These are phyloP conservation scores for Meteorus sp. DNA, from an alignment of 1,140 invertebrate genomes.

Conservation along the genomic window DNA sequence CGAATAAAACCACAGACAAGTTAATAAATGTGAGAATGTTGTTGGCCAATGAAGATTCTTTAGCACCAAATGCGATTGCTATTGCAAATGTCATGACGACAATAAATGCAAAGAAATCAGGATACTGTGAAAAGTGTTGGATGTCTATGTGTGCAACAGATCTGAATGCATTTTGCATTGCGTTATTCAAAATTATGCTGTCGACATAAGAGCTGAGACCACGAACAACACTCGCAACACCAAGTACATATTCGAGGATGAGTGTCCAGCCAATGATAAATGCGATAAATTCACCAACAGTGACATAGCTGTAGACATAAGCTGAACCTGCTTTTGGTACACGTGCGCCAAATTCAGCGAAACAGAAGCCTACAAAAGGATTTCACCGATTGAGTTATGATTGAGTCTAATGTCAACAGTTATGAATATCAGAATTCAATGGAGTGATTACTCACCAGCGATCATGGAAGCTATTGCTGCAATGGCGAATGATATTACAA, in stretches of 20 bases:
- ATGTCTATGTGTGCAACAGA: conserved; percentile 63
- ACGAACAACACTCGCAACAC: conserved; percentile 74
- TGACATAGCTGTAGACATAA: conserved; percentile 89
- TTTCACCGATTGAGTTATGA: no score
- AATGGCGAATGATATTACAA: conserved; percentile 80
- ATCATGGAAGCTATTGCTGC: conserved; percentile 84
- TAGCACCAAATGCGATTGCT: conserved; percentile 70
- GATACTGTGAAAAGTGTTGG: conserved; percentile 65
- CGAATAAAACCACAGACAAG: conserved; percentile 70
- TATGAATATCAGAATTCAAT: no score
- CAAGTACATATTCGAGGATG: conserved; percentile 88
- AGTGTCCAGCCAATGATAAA: conserved; percentile 88
- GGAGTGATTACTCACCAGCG: conserved; percentile 73
- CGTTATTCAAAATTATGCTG: conserved; percentile 64
- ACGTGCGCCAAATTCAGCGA: conserved; percentile 87
- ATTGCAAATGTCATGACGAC: conserved; percentile 64
- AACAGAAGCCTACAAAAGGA: conserved; percentile 77
- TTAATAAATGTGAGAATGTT: conserved; percentile 77
- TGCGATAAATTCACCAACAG: conserved; percentile 80
- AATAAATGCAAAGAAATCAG: conserved; percentile 68
- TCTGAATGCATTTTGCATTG: conserved; percentile 66
- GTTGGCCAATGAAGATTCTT: conserved; percentile 75
- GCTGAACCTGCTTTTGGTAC: conserved; percentile 87
- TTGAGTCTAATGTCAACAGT: no score
- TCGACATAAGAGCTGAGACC: conserved; percentile 77